Evolutionary conservation across 2,113 vertebrate species (phyloP).

Genomic region (Solea solea): DNA sequence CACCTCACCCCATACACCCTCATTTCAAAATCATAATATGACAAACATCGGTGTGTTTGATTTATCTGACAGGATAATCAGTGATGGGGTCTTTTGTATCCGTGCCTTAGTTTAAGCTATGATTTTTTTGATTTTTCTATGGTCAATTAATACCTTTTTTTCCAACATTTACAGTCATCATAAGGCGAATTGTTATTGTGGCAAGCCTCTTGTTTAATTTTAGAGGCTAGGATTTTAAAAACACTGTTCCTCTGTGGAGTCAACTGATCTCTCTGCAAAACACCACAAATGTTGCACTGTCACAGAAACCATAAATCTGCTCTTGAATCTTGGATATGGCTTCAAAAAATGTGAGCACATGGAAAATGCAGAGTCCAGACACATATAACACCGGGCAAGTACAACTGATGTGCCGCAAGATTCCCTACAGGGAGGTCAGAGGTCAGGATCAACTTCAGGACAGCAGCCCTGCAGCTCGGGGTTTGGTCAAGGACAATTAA

Average conservation of each 20-base stretch:
- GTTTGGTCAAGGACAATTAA: constrained; percentile 12
- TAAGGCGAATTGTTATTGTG: neutral
- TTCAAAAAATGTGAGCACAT: constrained; percentile 42
- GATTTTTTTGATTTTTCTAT: neutral
- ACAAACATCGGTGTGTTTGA: constrained; percentile 64
- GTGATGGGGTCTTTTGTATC: constrained; percentile 34
- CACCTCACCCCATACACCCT: constrained; percentile 50
- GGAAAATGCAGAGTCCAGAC: constrained; percentile 38
- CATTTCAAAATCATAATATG: constrained; percentile 60
- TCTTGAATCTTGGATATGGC: constrained; percentile 49
- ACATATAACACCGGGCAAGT: constrained; percentile 37
- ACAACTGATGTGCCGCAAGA: constrained; percentile 15
- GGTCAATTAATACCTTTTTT: neutral
- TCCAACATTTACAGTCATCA: neutral
- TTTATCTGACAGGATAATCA: constrained; percentile 49
- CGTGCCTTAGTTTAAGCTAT: constrained; percentile 7
- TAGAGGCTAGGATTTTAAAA: neutral
- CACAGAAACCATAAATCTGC: constrained; percentile 50
- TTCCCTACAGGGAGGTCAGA: constrained; percentile 10
- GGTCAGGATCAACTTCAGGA: constrained; percentile 34
- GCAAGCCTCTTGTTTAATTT: neutral
- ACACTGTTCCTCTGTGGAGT: constrained; percentile 38
- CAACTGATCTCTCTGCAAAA: constrained; percentile 19
- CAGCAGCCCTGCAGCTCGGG: neutral
- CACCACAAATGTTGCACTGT: constrained; percentile 31